Percentiles rank a stretch among this genome's conserved stretches.
These are phyloP conservation scores for Telmatherina bonti DNA, from an alignment of 2,797 vertebrate genomes.

Conservation along the genomic window DNA sequence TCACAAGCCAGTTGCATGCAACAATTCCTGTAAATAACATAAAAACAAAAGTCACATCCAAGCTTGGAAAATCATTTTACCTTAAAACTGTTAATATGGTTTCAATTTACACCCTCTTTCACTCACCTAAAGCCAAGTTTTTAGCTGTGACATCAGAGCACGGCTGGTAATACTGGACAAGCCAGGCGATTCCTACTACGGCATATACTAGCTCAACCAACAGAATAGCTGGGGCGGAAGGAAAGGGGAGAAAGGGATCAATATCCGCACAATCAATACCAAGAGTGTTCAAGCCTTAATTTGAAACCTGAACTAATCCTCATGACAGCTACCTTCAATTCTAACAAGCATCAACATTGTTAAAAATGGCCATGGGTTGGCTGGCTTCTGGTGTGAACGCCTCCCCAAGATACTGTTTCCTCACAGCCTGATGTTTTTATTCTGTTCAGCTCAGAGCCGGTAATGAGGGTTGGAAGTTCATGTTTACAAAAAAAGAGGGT, in stretches of 20 bases:
- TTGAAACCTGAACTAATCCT: slow-evolving; percentile 18
- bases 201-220: slow-evolving; percentile 97
- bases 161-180: slow-evolving; percentile 96
- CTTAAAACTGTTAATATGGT: background rate
- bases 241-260: slow-evolving; percentile 18
- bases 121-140: slow-evolving; percentile 94
- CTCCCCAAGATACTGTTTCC: too few relatives aligned
- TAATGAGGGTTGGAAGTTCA: too few relatives aligned
- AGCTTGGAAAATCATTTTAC: slow-evolving; percentile 2
- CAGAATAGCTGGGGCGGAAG: slow-evolving; percentile 87
- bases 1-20: slow-evolving; percentile 98
- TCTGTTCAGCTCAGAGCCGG: too few relatives aligned
- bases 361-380: background rate
- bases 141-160: slow-evolving; percentile 97
- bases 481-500: too few relatives aligned
- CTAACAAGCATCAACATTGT: background rate
- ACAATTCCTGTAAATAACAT: slow-evolving; percentile 87
- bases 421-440: too few relatives aligned
- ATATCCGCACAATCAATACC: slow-evolving; percentile 27
- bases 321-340: background rate
- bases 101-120: background rate
- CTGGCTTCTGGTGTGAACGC: too few relatives aligned
- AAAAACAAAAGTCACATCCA: slow-evolving; percentile 12
- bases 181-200: slow-evolving; percentile 97
- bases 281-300: slow-evolving; percentile 18